Evolutionary conservation across 2,113 vertebrate genomes (phyloP), one percentile per base, ranked within the genome.

Genomic region (Archilochus colubris): DNA sequence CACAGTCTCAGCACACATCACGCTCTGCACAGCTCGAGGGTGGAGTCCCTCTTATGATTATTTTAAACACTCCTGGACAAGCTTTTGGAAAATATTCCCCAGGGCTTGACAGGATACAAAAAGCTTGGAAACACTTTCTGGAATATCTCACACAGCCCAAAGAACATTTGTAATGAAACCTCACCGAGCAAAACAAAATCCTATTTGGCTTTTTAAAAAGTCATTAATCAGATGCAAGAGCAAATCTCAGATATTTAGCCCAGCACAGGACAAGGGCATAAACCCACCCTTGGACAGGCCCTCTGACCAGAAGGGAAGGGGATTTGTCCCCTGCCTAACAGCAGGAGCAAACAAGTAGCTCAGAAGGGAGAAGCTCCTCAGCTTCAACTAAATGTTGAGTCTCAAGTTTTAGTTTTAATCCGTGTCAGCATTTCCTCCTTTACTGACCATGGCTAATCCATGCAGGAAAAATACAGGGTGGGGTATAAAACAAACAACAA

Each of bases 21-120:
- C 28, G 23, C 38, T 70, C 87, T 30, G 40, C 3, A 63, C 44
- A 82, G 78, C 14, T 80, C 51, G 61, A 91, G 93, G 93, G 85
- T 77, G 87, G 89, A 90, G 79, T 14, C 36, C 58, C 25, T 91
- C 25, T 30, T 63, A 38, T 50, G 50, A 94, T 62, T 75, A 58
- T 19, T 94, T 93, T 92, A 67, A 92, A 69, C 46, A 19, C 36
- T 89, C 67, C 79, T 89, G 89, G 91, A 95, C 30, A 28, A 87
- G 85, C 70, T 23, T 88, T 74, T 91, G 88, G 87, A 93, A 91
- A 69, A 70, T 36, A 94, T 57, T 83, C 64, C 91, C 91, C 21
- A 57, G 68, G 31, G 68, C 17, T 57, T 53, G 33, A 67, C 22
- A 74, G 91, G 61, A 95, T 91, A 73, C 38, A 80, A 89, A 88